These are phyloP conservation scores for Spinus pinus DNA, from an alignment of 2,797 vertebrate genomes.

Conservation along the genomic window DNA sequence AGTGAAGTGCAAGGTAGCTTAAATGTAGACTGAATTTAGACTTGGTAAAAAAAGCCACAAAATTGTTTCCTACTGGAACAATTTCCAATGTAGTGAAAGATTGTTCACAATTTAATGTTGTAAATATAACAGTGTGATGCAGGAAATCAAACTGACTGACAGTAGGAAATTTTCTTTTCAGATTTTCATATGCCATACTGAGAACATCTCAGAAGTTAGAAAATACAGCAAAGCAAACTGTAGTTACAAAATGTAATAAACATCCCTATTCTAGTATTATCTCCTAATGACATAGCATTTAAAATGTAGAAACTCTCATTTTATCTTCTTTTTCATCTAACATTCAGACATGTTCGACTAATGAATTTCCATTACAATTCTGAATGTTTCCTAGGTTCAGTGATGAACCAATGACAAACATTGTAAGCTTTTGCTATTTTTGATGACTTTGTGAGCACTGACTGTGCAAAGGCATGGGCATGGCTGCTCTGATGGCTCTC, in stretches of 20 bases:
- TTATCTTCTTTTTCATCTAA: background rate
- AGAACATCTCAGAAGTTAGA: background rate
- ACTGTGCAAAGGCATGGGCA: background rate
- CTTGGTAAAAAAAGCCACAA: background rate
- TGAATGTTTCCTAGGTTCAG: background rate
- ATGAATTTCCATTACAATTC: background rate
- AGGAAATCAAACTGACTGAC: background rate
- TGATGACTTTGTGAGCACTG: background rate
- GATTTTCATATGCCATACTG: background rate
- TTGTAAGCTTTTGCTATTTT: background rate
- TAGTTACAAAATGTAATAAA: background rate
- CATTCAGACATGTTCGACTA: background rate
- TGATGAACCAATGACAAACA: too few species aligned
- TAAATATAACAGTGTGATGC: background rate
- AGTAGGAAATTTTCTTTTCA: background rate
- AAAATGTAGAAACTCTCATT: background rate
- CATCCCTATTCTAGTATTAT: background rate
- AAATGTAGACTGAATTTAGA: background rate
- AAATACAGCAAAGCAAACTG: background rate
- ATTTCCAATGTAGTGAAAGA: background rate
- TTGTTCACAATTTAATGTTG: background rate
- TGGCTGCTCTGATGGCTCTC: background rate
- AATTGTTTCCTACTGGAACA: background rate
- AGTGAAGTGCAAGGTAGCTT: background rate
- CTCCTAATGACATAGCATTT: background rate